Evolutionary conservation across 2,797 vertebrate genomes (phyloP).

Genomic region (Bradypodion pumilum): DNA sequence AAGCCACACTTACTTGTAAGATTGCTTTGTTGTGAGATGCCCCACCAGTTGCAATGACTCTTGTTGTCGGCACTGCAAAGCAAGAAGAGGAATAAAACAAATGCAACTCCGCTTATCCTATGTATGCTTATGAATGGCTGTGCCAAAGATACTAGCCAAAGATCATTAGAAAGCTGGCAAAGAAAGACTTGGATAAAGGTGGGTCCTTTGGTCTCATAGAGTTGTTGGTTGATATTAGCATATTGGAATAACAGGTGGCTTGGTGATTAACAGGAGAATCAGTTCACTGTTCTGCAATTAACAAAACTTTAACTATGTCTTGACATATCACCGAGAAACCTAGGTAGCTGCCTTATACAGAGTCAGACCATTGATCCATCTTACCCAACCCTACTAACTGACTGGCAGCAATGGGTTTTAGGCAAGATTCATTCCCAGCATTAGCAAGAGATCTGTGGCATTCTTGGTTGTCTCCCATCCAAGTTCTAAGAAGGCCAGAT

Average conservation of each 20-base stretch:
- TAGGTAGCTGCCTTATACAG: neutral
- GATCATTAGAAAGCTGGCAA: neutral
- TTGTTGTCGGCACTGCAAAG: conserved; percentile 83
- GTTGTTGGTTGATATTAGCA: neutral
- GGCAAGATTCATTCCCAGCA: too few species aligned
- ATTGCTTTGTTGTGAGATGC: conserved; percentile 88
- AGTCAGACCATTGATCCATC: neutral
- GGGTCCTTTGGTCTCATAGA: neutral
- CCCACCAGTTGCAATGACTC: conserved; percentile 92
- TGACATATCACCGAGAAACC: neutral
- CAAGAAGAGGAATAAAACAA: conserved; percentile 53
- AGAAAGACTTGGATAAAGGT: neutral
- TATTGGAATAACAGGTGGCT: neutral
- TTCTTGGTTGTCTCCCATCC: too few species aligned
- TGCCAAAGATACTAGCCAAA: neutral
- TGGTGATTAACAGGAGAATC: neutral
- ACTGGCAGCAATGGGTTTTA: neutral
- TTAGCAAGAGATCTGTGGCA: too few species aligned
- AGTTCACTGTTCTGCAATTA: neutral
- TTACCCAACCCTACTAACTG: too few species aligned
- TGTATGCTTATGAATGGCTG: neutral
- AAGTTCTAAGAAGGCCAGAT: too few species aligned
- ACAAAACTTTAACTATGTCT: neutral
- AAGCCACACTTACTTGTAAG: conserved; percentile 83
- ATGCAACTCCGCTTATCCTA: neutral